These are phyloP conservation scores for Ornithoptera alexandrae DNA, from an alignment of 2,888 invertebrate genomes.

Conservation along the genomic window DNA sequence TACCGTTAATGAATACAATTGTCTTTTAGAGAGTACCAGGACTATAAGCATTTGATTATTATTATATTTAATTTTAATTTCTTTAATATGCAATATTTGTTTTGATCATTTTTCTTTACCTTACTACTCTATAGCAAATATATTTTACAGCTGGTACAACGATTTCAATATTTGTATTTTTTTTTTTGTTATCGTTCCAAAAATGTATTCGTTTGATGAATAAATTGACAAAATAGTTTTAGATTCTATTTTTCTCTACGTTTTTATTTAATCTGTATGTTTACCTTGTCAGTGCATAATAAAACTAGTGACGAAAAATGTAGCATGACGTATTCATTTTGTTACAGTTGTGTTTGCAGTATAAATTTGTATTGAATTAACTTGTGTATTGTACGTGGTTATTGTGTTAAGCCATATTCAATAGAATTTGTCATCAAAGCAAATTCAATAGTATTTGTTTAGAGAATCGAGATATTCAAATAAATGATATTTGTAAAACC, in stretches of 20 bases:
- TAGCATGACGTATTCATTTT: slow-evolving; percentile 12
- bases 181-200: too few species aligned
- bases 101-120: too few species aligned
- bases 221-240: background rate
- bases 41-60: too few species aligned
- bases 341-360: slow-evolving; percentile 9
- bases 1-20: too few species aligned
- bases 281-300: slow-evolving; percentile 4
- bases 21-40: too few species aligned
- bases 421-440: slow-evolving; percentile 4
- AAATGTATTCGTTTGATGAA: too few species aligned
- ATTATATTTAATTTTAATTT: too few species aligned
- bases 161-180: too few species aligned
- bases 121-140: too few species aligned
- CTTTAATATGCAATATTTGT: too few species aligned
- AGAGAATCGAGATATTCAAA: slow-evolving; percentile 1
- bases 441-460: slow-evolving; percentile 4
- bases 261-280: slow-evolving; percentile 8
- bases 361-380: slow-evolving; percentile 8
- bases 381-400: slow-evolving; percentile 15
- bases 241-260: slow-evolving; percentile 2
- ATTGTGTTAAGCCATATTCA: background rate
- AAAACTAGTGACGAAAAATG: slow-evolving; percentile 10
- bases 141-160: too few species aligned
- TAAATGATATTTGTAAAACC: background rate